Base-by-base conservation (phyloP, 2,888 invertebrate genomes). In the Automeris io region DNA sequence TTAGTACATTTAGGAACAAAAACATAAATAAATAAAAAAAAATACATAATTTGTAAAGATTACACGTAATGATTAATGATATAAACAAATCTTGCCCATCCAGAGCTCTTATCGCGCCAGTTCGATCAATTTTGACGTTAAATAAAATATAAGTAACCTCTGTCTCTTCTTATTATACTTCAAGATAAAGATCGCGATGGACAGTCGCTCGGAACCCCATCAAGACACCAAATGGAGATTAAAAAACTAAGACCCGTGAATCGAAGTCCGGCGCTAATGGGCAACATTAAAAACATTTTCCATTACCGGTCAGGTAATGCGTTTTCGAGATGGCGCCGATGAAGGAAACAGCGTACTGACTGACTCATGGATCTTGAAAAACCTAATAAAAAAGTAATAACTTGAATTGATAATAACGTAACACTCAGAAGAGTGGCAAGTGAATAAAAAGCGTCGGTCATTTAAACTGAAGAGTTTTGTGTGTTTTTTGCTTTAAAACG, bases 121-220 rank as follows among this genome's bases (percentile, higher is more conserved):
- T 76, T 81, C 71, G 79, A 86, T 86, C 86, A 76, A 68, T 65
- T 69, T 70, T 74, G 82, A 81, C 74, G 66, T 82, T 80, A 77
- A 81, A 83, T 83, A 82, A 85, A 83, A 82, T 85, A 78, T 85
- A 85, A 81, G 80, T 76, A 70, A 82, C 71, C 81, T 83, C 81
- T 80, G 82, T 83, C 82, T 81, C 76, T 74, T 81, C 77, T 80
- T 85, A 83, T 85, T 85, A 83, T 79, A 64, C 74, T 61, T 51
- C 45, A 53, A 77, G 86, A 86, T 86, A 83, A 79, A 74, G 61
- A 83, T 85, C 85, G 54, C 68, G 65, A 81, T 73, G 79, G 82
- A 82, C 82, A 81, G 75, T 77, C 75, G 71, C 70, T 76, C 76
- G 74, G 72, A 78, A 76, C 70, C 74, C 79, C 81, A 83, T 83